Evolutionary conservation across 2,797 vertebrate species (phyloP).

Genomic region (Meda fulgida): DNA sequence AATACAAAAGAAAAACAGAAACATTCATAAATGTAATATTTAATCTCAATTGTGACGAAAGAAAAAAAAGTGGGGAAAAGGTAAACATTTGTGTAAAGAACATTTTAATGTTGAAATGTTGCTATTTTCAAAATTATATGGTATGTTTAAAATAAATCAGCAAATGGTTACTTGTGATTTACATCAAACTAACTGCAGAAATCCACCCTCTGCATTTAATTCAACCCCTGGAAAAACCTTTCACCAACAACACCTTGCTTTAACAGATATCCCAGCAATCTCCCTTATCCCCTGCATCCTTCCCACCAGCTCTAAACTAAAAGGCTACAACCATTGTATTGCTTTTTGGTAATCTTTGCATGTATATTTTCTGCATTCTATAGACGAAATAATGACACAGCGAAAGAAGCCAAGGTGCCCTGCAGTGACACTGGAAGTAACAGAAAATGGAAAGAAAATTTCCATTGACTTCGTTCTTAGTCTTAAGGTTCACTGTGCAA

Average conservation of each 20-base stretch:
- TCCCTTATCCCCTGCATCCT: neutral
- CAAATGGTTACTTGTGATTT: neutral
- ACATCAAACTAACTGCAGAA: neutral
- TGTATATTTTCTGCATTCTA: neutral
- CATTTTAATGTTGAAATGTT: neutral
- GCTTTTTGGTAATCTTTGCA: neutral
- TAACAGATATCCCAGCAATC: too few relatives aligned
- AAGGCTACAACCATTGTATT: neutral
- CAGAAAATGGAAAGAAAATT: constrained; percentile 66
- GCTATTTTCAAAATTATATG: neutral
- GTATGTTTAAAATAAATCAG: neutral
- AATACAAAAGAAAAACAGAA: neutral
- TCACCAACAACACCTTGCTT: neutral
- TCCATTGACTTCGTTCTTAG: constrained; percentile 86
- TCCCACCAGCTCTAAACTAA: neutral
- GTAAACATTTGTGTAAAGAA: too few relatives aligned
- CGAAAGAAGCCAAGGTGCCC: constrained; percentile 79
- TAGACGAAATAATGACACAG: constrained; percentile 61
- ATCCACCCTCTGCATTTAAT: neutral
- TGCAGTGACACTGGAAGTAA: constrained; percentile 82
- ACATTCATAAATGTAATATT: neutral
- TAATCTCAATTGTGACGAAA: neutral
- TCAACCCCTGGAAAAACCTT: neutral
- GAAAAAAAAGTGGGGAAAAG: neutral
- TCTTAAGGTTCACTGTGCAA: constrained; percentile 68